Evolutionary conservation across 2,113 vertebrate species (phyloP).

Genomic region (Prinia subflava): DNA sequence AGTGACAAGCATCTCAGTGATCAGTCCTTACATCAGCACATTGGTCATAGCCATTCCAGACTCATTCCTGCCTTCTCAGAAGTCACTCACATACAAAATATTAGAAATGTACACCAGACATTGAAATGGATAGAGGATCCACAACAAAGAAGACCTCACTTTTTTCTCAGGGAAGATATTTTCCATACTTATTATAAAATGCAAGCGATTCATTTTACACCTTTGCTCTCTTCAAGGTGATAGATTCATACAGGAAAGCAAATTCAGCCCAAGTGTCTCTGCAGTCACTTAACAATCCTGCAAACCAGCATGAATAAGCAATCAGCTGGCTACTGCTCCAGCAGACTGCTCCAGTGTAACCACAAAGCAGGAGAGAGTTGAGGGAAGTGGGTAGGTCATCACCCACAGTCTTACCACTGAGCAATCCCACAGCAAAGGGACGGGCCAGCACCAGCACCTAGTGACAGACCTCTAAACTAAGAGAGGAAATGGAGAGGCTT

Average conservation of each 20-base stretch:
- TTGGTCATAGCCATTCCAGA: not conserved
- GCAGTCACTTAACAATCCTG: not conserved
- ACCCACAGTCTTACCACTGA: not conserved
- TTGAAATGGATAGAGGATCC: rapidly evolving
- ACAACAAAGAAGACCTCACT: not conserved
- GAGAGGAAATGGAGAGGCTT: not conserved
- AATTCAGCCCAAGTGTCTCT: not conserved
- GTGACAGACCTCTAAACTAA: not conserved
- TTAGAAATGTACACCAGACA: not conserved
- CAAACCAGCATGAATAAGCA: not conserved
- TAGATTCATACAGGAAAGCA: not conserved
- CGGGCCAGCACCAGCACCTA: not conserved
- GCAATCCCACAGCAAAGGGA: not conserved
- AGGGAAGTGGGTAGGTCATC: not conserved
- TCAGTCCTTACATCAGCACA: not conserved
- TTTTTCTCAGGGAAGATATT: not conserved
- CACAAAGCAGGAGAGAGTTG: not conserved
- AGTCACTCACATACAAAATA: not conserved
- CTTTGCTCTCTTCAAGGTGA: not conserved
- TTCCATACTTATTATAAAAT: not conserved
- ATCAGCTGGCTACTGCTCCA: not conserved
- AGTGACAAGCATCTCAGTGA: not conserved
- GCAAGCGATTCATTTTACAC: not conserved
- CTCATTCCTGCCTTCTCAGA: not conserved
- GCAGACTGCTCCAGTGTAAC: not conserved